These are phyloP conservation scores for Euphonia xanthogaster DNA, from an alignment of 2,797 vertebrate species.

Conservation along the genomic window DNA sequence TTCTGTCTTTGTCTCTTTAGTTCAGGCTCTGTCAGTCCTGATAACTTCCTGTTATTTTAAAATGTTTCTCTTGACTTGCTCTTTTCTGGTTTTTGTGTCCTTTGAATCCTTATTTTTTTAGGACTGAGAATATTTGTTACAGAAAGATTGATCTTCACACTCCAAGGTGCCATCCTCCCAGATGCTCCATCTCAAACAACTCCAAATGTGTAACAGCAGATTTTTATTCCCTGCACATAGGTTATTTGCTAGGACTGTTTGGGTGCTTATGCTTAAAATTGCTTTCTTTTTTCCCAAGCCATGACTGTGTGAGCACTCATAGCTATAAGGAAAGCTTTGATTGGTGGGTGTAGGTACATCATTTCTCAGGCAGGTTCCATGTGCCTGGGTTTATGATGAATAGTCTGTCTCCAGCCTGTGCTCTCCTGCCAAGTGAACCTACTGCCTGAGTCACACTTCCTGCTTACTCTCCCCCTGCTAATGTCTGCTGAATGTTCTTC, in stretches of 20 bases:
- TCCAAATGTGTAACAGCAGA: background rate
- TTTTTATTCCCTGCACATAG: background rate
- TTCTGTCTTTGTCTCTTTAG: background rate
- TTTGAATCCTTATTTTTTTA: background rate
- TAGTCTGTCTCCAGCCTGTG: background rate
- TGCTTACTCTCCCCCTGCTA: background rate
- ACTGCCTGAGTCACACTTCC: background rate
- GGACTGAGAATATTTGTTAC: background rate
- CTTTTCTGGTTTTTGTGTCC: background rate
- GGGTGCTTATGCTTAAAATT: background rate
- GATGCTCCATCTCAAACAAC: background rate
- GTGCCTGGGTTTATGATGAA: background rate
- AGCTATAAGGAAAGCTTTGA: background rate
- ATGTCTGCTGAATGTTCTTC: background rate
- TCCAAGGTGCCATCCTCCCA: background rate
- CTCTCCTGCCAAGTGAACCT: background rate
- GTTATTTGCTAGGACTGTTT: background rate
- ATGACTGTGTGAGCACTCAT: background rate
- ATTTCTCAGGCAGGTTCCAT: background rate
- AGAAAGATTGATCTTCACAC: fast-evolving
- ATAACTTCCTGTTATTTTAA: background rate
- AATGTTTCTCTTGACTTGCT: background rate
- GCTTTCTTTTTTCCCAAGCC: background rate
- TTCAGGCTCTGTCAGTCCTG: background rate
- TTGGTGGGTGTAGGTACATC: background rate